These are phyloP conservation scores for Ellobius talpinus DNA, from an alignment of 2,113 vertebrate genomes.

Conservation along the genomic window DNA sequence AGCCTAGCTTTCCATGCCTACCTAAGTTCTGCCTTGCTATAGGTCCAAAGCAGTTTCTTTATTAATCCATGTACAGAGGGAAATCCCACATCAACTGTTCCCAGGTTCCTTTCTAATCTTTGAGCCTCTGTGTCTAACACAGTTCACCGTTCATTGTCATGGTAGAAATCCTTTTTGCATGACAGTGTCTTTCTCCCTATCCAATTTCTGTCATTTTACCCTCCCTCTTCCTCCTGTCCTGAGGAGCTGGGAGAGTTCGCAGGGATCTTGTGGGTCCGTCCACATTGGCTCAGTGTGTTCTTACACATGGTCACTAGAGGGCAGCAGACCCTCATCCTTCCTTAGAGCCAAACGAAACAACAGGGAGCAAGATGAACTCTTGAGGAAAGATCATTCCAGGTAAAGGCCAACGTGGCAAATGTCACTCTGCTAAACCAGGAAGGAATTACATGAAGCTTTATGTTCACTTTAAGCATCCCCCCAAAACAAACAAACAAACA, in stretches of 20 bases:
- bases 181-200: not conserved
- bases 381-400: not conserved
- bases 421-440: not conserved
- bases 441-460: not conserved
- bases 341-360: too few species aligned
- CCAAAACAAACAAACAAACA: too few species aligned
- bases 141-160: not conserved
- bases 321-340: not conserved
- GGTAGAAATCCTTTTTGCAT: not conserved
- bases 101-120: not conserved
- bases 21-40: too few species aligned
- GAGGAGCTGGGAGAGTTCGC: not conserved
- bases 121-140: not conserved
- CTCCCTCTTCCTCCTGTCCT: too few species aligned
- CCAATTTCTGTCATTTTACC: not conserved
- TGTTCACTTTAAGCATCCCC: not conserved
- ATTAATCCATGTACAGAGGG: too few species aligned
- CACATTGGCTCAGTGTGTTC: not conserved
- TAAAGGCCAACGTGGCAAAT: not conserved
- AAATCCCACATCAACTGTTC: too few species aligned
- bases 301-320: conserved; percentile 31
- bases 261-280: too few species aligned
- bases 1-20: too few species aligned
- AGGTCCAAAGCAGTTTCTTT: too few species aligned
- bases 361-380: not conserved